phyloP scores from a whole-genome alignment of 2,797 vertebrate species.

The Peromyscus eremicus region DNA sequence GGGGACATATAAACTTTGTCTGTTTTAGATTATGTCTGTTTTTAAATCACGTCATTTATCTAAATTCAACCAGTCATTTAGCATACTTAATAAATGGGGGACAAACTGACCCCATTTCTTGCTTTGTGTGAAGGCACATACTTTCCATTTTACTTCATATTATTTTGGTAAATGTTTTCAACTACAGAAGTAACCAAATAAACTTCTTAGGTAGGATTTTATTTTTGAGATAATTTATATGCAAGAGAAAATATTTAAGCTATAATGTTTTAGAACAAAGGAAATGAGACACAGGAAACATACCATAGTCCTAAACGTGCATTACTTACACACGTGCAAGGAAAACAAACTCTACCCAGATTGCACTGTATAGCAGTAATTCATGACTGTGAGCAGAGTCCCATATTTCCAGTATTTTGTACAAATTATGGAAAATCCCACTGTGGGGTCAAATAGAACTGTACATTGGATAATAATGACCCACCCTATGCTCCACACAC shows the following conservation, averaged over 20 bases:
- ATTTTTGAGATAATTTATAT: not conserved
- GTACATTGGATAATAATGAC: not conserved
- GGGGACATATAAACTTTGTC: not conserved
- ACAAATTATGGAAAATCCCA: not conserved
- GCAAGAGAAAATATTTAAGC: not conserved
- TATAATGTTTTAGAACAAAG: not conserved
- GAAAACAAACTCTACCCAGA: not conserved
- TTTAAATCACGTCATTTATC: not conserved
- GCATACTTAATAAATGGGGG: not conserved
- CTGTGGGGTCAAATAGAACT: not conserved
- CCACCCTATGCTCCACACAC: not conserved
- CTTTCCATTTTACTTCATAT: not conserved
- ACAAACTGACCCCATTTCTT: not conserved
- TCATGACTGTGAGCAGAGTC: not conserved
- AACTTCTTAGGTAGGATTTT: not conserved
- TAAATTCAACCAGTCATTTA: not conserved
- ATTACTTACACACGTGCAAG: not conserved
- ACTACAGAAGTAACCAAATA: not conserved
- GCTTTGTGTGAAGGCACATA: not conserved
- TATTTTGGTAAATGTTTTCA: not conserved
- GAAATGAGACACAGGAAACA: not conserved
- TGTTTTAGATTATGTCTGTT: not conserved
- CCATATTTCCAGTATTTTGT: not conserved
- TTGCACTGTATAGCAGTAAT: not conserved
- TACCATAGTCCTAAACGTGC: not conserved